Evolutionary conservation across 2,888 invertebrate species (phyloP).

Genomic region (Synergus itoensis): DNA sequence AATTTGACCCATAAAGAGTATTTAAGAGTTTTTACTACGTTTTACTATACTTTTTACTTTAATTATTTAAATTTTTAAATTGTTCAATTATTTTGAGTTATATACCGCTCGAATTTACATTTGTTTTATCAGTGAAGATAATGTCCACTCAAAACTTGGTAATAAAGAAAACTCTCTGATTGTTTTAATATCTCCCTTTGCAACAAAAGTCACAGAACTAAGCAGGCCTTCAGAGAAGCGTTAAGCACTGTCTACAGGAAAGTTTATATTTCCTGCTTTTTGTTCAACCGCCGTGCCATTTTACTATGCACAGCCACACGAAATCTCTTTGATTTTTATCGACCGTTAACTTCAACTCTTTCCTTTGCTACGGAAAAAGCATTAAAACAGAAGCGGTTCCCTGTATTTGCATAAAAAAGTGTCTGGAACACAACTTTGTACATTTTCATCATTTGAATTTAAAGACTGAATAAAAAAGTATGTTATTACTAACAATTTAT

Average conservation of each 20-base stretch:
- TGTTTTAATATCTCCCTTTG: slow-evolving; percentile 1
- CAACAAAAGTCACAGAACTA: slow-evolving; percentile 18
- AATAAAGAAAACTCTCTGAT: background rate
- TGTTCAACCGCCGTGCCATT: slow-evolving; percentile 6
- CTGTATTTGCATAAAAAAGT: background rate
- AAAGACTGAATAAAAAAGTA: background rate
- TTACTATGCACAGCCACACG: slow-evolving; percentile 24
- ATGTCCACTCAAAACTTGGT: background rate
- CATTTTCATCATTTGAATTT: background rate
- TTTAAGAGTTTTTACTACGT: background rate
- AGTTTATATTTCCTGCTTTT: slow-evolving; percentile 37
- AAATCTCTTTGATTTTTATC: slow-evolving; percentile 33
- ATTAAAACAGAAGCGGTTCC: slow-evolving; percentile 5
- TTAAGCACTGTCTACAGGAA: slow-evolving; percentile 12
- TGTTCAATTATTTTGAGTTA: background rate
- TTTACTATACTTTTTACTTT: background rate
- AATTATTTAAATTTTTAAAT: background rate
- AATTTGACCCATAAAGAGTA: background rate
- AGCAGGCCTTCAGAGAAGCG: slow-evolving; percentile 13
- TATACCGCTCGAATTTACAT: background rate
- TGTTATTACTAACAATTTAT: background rate
- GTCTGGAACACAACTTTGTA: background rate
- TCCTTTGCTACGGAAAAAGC: background rate
- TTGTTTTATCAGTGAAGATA: background rate
- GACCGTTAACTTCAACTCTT: slow-evolving; percentile 21